Base-by-base conservation (phyloP, 1,140 invertebrate species). In the Trachymyrmex cornetzi region DNA sequence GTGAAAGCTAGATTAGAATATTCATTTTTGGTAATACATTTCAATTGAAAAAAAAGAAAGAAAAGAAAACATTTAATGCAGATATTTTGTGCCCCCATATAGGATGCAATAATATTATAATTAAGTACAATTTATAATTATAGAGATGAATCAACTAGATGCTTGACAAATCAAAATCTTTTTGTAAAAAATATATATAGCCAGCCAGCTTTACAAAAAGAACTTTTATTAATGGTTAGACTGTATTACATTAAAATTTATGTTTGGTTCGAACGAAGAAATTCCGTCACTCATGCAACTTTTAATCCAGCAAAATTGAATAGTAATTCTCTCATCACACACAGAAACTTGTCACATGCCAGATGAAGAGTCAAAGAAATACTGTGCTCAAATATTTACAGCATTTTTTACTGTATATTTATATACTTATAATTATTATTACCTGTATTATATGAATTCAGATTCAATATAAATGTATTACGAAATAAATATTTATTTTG, bases 1-100 rank as follows among this genome's bases (percentile, higher is more conserved):
- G 84, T 30, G 38, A 87, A 89, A 86, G 44, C 63, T 80, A 77
- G 69, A 84, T 16, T 92, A 92, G 77, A 55, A 85, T 69, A 86
- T 85, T 75, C 50, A 89, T 92, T 93, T 94, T 93, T 91, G 85
- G 90, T 93, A 94, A 94, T 94, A 92, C 93, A 92, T 71, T 88
- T 91, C 69, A 88, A 84, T 90, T 69, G 85, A 89, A 77, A 63
- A 89, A 71, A 69, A 88, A 50, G 14, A 64, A 64, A 77, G 14
- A 77, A 87, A 74, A 22, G 81, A 82, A 44, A 79, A 77, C 53
- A 75, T 88, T 87, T 88, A 82, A 86, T 82, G 57, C 82, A 38
- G 59, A 86, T 87, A 87, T 91, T 90, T 44, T 88, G 64, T 85
- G 86, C 85, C 64, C 30, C 77, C 77, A 85, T 91, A 80, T 87